Conservation (phyloP, 2,888 invertebrate genomes). For the Theretra japonica region DNA sequence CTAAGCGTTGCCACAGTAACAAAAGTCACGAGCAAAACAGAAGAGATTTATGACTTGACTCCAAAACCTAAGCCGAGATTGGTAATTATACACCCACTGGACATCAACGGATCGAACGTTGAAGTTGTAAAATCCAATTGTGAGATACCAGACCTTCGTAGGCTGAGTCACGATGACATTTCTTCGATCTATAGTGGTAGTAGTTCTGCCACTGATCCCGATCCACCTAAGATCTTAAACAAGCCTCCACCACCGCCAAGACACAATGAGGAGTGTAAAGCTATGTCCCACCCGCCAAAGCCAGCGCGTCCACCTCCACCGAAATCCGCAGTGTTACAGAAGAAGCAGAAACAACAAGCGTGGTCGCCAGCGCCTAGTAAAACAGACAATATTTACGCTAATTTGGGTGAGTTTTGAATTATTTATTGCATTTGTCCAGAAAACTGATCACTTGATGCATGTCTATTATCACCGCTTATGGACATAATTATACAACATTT, state of each 20-base stretch:
- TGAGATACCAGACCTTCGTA: constrained; percentile 71
- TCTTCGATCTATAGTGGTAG: constrained; percentile 80
- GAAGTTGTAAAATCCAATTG: constrained; percentile 88
- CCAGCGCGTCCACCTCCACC: constrained; percentile 90
- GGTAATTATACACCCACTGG: constrained; percentile 95
- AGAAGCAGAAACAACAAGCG: constrained; percentile 84
- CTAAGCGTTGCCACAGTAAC: constrained; percentile 68
- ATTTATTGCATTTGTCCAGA: background rate
- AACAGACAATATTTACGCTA: constrained; percentile 89
- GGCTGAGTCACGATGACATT: constrained; percentile 81
- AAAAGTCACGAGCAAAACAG: constrained; percentile 81
- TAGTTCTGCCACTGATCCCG: constrained; percentile 70
- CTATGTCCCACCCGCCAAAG: constrained; percentile 82
- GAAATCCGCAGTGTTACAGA: constrained; percentile 86
- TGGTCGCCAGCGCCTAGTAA: constrained; percentile 72
- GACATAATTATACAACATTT: too few species aligned
- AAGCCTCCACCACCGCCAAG: constrained; percentile 93
- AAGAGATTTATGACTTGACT: constrained; percentile 83
- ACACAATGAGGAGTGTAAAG: constrained; percentile 79
- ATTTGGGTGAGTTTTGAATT: constrained; percentile 86
- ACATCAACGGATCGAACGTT: constrained; percentile 92
- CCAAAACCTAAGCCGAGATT: constrained; percentile 89
- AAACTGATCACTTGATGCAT: background rate
- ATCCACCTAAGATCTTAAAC: constrained; percentile 72
- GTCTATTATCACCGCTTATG: background rate